Conservation (phyloP, 2,113 vertebrate genomes). For the Paraplagusia blochii region DNA sequence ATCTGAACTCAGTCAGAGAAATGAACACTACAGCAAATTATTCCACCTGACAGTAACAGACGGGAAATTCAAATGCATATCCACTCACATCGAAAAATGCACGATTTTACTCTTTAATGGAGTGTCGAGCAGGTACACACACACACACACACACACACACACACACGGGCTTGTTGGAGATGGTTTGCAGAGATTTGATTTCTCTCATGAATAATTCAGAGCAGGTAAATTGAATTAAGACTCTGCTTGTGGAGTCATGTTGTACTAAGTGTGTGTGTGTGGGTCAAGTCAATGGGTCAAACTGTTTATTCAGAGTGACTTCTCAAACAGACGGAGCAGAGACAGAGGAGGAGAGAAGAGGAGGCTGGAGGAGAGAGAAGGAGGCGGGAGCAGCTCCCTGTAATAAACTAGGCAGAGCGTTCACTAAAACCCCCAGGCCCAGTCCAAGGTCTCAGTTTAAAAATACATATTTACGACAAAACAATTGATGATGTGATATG, state of each 20-base stretch:
- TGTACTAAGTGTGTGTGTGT: constrained; percentile 42
- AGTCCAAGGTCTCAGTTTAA: too few relatives aligned
- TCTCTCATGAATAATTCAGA: constrained; percentile 53
- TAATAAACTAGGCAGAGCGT: neutral
- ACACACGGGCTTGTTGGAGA: neutral
- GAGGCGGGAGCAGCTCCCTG: neutral
- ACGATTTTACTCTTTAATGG: neutral
- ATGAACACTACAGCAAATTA: neutral
- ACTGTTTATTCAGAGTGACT: constrained; percentile 36
- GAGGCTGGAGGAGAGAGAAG: neutral
- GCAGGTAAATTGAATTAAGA: constrained; percentile 44
- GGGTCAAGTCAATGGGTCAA: constrained; percentile 22
- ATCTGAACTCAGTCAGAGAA: too few relatives aligned
- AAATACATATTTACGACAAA: too few relatives aligned
- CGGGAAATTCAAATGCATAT: neutral
- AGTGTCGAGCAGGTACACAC: neutral
- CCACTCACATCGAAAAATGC: neutral
- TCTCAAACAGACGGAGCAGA: constrained; percentile 20
- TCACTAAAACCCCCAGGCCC: neutral
- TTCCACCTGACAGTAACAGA: neutral
- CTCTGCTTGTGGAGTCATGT: constrained; percentile 32
- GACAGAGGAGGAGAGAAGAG: neutral
- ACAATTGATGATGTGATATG: too few relatives aligned
- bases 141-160: neutral
- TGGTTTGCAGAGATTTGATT: constrained; percentile 5